Evolutionary conservation across 2,888 invertebrate genomes (phyloP), one percentile per base, ranked within the genome.

Genomic region (Cheilosia impressa): DNA sequence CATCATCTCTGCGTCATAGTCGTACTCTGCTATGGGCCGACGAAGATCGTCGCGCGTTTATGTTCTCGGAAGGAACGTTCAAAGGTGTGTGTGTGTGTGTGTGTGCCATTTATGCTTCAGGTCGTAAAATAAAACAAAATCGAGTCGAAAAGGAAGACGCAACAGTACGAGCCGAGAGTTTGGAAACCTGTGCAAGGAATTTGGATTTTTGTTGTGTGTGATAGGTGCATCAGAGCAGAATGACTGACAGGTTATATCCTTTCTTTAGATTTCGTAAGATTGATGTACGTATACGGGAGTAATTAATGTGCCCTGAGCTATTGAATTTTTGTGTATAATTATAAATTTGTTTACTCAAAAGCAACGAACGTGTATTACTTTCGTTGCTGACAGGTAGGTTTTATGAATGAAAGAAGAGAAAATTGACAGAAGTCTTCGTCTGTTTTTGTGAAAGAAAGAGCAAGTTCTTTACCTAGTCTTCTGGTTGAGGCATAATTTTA

Each of bases 31-130:
- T 45, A n/a, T n/a, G 55, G 55, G 55, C 45, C 38, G 57, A 50
- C 1, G 76, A 57, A 52, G 76, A 76, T 76, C 76, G 68, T 66
- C 52, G 76, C 15, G 68, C 15, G 27, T 24, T 52, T 45, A 68
- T 68, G 66, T 76, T 66, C 43, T 52, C 47, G 52, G 58, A 76
- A 66, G 60, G 43, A 62, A 71, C 24, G 22, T 52, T 50, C 31
- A 55, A 31, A 34, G 27, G 2, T 57, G 15, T 57, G 9, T 65
- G 22, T 17, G 2, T 57, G 15, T 57, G 9, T 65, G 22, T 17
- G 47, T 55, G 27, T 34, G 63, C 38, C 10, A 9, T 55, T 31
- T 31, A 15, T 31, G 1, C 5, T 38, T 50, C 13, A 47, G n/a
- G 45, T 17, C 38, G 27, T 43, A n/a, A 41, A 24, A 22, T 15